Evolutionary conservation across 1,140 invertebrate species (phyloP).

Genomic region (Neelides sp.): DNA sequence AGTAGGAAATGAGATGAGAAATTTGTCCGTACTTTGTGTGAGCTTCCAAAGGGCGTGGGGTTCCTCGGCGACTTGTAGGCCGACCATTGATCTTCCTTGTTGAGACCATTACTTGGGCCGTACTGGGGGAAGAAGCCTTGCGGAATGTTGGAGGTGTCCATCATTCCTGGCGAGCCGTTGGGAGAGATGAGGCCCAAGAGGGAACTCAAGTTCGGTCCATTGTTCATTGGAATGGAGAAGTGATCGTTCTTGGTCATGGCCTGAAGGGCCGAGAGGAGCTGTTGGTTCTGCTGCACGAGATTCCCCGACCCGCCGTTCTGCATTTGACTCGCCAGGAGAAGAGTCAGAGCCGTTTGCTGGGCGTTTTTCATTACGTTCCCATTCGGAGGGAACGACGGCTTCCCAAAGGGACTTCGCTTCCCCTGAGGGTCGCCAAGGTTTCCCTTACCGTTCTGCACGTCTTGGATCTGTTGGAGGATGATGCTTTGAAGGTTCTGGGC

Average conservation of each 20-base stretch:
- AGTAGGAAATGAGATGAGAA: not conserved
- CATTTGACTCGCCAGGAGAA: conserved; percentile 35
- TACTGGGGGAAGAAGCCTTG: conserved; percentile 22
- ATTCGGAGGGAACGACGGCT: conserved; percentile 21
- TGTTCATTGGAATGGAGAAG: conserved; percentile 20
- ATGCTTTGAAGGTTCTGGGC: conserved; percentile 43
- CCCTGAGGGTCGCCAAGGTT: not conserved
- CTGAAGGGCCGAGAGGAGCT: conserved; percentile 33
- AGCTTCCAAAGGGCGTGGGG: conserved; percentile 12
- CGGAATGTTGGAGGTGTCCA: conserved; percentile 21
- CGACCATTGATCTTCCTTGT: conserved; percentile 24
- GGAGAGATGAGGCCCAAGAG: conserved; percentile 22
- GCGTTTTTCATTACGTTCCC: conserved; percentile 31
- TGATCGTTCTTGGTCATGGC: conserved; percentile 31
- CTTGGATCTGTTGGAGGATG: conserved; percentile 38
- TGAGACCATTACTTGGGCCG: conserved; percentile 7
- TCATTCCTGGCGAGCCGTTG: not conserved
- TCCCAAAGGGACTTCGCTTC: conserved; percentile 18
- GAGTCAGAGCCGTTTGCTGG: conserved; percentile 34
- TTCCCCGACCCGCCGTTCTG: conserved; percentile 14
- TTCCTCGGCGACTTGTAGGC: conserved; percentile 17
- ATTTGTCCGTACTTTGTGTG: not conserved
- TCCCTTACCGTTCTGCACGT: conserved; percentile 32
- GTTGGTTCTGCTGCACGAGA: conserved; percentile 32
- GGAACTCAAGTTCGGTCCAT: conserved; percentile 26